A percentile compares a stretch with the other conserved stretches of the same genome.
Evolutionary conservation across 2,797 vertebrate species (phyloP).

Genomic region (Bradypodion pumilum): DNA sequence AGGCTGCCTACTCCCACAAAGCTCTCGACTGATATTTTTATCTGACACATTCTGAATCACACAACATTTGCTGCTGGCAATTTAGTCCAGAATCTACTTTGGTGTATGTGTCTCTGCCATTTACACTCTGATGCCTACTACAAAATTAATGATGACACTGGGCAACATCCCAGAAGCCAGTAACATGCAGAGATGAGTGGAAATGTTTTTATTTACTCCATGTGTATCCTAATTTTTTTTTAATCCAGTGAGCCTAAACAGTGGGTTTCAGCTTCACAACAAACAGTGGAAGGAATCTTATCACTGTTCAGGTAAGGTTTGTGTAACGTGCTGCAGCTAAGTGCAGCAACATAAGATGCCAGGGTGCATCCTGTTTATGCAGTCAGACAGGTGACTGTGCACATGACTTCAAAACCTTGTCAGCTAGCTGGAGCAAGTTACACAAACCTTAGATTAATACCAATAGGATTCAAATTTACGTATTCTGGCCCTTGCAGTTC

Average conservation of each 20-base stretch:
- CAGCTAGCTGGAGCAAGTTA: too few species aligned
- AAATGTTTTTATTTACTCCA: conserved; percentile 3
- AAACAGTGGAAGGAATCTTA: too few species aligned
- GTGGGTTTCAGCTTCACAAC: background rate
- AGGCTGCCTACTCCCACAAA: background rate
- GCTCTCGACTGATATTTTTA: background rate
- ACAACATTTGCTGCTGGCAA: background rate
- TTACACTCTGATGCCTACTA: background rate
- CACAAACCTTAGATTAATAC: too few species aligned
- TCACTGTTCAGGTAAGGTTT: too few species aligned
- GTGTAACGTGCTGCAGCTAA: too few species aligned
- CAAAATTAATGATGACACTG: conserved; percentile 15
- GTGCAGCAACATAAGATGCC: too few species aligned
- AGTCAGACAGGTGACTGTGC: too few species aligned
- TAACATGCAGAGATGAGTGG: conserved; percentile 18
- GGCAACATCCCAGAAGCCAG: conserved; percentile 3
- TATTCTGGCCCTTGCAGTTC: background rate
- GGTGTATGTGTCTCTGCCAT: background rate
- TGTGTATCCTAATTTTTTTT: background rate
- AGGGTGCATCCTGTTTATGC: too few species aligned
- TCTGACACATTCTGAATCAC: background rate
- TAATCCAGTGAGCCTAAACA: background rate
- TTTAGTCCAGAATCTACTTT: background rate
- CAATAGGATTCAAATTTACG: too few species aligned
- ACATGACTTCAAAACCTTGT: too few species aligned